Evolutionary conservation across 1,140 invertebrate species (phyloP), one percentile per base, ranked within the genome.

Genomic region (Scylla paramamosain): DNA sequence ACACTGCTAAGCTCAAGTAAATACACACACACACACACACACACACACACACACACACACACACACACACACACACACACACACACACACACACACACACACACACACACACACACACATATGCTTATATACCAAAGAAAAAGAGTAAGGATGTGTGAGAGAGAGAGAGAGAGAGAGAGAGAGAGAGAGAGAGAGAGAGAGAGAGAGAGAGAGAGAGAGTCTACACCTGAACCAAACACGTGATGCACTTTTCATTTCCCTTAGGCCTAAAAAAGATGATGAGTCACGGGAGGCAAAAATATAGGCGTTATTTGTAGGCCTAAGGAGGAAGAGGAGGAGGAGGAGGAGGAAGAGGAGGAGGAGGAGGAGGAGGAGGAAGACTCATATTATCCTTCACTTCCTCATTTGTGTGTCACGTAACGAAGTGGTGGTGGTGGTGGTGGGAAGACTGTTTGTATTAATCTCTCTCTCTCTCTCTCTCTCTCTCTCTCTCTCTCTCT

Each of bases 111-210:
- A 82, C 77, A 82, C 77, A 82, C 8, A 82, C 77, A 82, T 28
- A 82, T 28, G 28, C 77, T 8, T 29, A 45, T 10, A 29, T n/a
- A 29, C 25, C 0, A 89, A 45, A 39, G 25, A 25, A 29, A 32
- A 10, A 39, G 87, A 89, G 32, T 39, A 45, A 14, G 16, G 86
- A 88, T 1, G 8, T 0, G 32, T 12, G 86, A 88, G 86, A 88
- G 86, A 88, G 87, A 89, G 87, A 89, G 87, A 89, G 87, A 89
- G 87, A 89, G 86, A 88, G 86, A 88, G 86, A 88, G 86, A 88
- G 86, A 88, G 87, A 89, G 87, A 89, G 87, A 89, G 87, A 89
- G 87, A 89, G 87, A 89, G 87, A 45, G 87, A 89, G 87, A 45
- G 87, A 89, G 87, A 90, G 28, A 91, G 3, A 59, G 90, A 29